Percentiles rank a stretch among this genome's conserved stretches.
phyloP scores from a whole-genome alignment of 2,797 vertebrate genomes.

The Numenius phaeopus region DNA sequence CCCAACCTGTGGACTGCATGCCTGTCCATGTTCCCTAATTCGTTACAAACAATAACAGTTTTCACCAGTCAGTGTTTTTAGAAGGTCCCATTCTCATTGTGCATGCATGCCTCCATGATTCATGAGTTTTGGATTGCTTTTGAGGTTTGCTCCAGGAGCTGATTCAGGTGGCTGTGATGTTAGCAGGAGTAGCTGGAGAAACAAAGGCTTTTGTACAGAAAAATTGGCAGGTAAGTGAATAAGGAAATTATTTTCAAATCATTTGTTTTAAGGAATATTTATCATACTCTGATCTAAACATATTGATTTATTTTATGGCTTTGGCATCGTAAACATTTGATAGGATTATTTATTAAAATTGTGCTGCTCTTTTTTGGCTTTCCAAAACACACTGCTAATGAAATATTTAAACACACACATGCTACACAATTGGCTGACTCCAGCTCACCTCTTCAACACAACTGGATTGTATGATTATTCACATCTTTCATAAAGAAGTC shows the following conservation, averaged over 20 bases:
- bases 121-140: background rate
- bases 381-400: constrained; percentile 26
- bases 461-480: background rate
- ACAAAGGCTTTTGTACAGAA: constrained; percentile 22
- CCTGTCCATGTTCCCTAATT: background rate
- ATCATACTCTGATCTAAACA: constrained; percentile 31
- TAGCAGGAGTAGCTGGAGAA: constrained; percentile 32
- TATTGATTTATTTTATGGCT: constrained; percentile 48
- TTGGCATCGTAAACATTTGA: constrained; percentile 51
- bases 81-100: background rate
- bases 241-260: constrained; percentile 40
- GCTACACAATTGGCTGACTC: constrained; percentile 8
- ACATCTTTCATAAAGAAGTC: background rate
- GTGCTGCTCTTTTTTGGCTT: constrained; percentile 1
- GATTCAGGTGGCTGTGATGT: constrained; percentile 36
- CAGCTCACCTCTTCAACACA: background rate
- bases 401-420: background rate
- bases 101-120: background rate
- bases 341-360: constrained; percentile 52
- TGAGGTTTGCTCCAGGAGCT: constrained; percentile 11
- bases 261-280: constrained; percentile 34
- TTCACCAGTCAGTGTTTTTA: background rate
- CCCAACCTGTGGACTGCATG: background rate
- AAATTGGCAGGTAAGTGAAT: constrained; percentile 36
- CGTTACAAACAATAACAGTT: background rate